phyloP scores from a whole-genome alignment of 2,113 vertebrate species.

The Gallinago jamesoni region DNA sequence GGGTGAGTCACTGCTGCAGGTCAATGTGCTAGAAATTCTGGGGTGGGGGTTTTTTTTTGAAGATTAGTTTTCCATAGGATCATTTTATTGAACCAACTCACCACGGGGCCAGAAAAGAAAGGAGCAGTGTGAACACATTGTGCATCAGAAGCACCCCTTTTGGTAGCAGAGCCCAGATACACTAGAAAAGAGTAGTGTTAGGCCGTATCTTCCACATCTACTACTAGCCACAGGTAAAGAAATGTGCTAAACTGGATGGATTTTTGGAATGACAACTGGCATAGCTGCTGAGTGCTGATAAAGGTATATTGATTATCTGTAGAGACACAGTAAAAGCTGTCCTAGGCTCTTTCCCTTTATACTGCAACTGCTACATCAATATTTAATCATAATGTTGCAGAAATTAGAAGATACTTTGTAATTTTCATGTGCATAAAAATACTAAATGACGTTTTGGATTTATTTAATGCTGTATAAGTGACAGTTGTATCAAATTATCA shows the following conservation, averaged over 20 bases:
- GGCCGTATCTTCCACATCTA: background rate
- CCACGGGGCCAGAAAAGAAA: background rate
- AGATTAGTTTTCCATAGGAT: background rate
- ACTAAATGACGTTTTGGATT: background rate
- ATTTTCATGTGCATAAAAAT: background rate
- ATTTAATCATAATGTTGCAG: conserved; percentile 17
- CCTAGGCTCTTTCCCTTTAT: background rate
- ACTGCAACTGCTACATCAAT: conserved; percentile 15
- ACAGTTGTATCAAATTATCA: background rate
- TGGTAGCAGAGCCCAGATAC: background rate
- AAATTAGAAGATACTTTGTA: background rate
- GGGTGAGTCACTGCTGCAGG: background rate
- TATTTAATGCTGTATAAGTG: background rate
- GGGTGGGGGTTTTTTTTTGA: fast-evolving
- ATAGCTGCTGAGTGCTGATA: conserved; percentile 49
- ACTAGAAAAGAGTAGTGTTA: background rate
- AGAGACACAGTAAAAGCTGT: background rate
- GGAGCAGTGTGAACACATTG: background rate
- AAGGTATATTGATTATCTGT: conserved; percentile 30
- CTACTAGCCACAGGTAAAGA: background rate
- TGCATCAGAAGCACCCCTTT: background rate
- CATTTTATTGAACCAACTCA: background rate
- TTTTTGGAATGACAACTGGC: conserved; percentile 39
- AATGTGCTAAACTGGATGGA: background rate
- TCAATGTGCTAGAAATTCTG: background rate